These are phyloP conservation scores for Chloroclysta siterata DNA, from an alignment of 2,888 invertebrate species.

Conservation along the genomic window DNA sequence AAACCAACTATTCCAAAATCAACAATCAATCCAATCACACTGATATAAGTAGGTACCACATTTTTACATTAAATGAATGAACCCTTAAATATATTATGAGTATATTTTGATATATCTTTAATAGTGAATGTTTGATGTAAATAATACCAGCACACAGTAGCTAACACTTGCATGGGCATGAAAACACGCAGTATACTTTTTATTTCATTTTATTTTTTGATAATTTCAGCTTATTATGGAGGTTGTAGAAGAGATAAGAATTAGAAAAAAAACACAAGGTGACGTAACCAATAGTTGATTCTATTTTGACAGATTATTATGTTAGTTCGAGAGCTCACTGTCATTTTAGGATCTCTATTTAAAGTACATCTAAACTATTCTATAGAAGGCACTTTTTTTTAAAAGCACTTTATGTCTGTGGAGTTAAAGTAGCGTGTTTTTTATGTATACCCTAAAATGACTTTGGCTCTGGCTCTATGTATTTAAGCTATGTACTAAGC, in stretches of 20 bases:
- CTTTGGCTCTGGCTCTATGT: slow-evolving; percentile 19
- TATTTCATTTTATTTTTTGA: slow-evolving; percentile 55
- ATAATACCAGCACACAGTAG: slow-evolving; percentile 16
- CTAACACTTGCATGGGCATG: slow-evolving; percentile 53
- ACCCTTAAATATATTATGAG: too few relatives aligned
- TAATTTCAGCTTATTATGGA: slow-evolving; percentile 83
- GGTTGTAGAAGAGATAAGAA: slow-evolving; percentile 83
- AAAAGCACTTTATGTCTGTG: not conserved
- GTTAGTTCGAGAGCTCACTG: slow-evolving; percentile 6
- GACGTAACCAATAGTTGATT: slow-evolving; percentile 70
- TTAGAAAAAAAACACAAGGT: slow-evolving; percentile 80
- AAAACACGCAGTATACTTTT: slow-evolving; percentile 34
- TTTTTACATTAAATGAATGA: too few relatives aligned
- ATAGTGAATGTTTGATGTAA: slow-evolving; percentile 6
- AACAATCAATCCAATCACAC: too few relatives aligned
- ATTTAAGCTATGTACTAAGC: not conserved
- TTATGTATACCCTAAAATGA: not conserved
- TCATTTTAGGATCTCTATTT: not conserved
- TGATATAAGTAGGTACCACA: too few relatives aligned
- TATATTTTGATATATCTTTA: too few relatives aligned
- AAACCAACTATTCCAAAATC: too few relatives aligned
- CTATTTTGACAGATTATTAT: slow-evolving; percentile 31
- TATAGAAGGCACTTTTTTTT: not conserved
- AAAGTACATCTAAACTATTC: not conserved
- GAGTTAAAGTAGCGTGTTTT: not conserved